Percentiles rank a stretch among this genome's conserved stretches.
These are phyloP conservation scores for Drosophila mauritiana DNA, from an alignment of 1,140 invertebrate species.

Conservation along the genomic window DNA sequence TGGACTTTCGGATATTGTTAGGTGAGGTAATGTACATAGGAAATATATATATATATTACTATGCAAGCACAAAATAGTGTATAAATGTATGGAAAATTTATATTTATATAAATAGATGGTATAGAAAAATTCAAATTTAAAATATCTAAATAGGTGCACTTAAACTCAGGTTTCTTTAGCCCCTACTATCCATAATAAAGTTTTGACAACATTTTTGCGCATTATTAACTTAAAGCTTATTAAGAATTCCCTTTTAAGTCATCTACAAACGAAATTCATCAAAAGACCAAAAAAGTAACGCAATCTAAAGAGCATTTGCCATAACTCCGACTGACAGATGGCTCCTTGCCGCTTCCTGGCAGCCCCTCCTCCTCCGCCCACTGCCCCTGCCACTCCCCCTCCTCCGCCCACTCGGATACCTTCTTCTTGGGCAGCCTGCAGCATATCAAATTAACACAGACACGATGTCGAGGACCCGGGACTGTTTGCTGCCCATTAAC, in stretches of 20 bases:
- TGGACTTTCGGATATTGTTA: slow-evolving; percentile 1
- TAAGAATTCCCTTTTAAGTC: slow-evolving; percentile 14
- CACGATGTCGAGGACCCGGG: slow-evolving; percentile 56
- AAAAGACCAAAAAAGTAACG: slow-evolving; percentile 23
- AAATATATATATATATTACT: not conserved
- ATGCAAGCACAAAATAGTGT: not conserved
- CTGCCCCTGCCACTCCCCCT: not conserved
- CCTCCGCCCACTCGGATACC: slow-evolving; percentile 7
- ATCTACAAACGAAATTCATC: slow-evolving; percentile 30
- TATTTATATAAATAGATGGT: too few species aligned
- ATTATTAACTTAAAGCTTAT: not conserved
- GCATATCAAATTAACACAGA: slow-evolving; percentile 81
- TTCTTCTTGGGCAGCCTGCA: slow-evolving; percentile 58
- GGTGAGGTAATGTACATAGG: not conserved
- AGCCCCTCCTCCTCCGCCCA: not conserved
- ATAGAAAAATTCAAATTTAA: too few species aligned
- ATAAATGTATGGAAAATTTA: not conserved
- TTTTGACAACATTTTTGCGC: not conserved
- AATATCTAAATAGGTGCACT: not conserved
- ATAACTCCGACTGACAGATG: slow-evolving; percentile 71
- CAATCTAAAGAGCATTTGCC: slow-evolving; percentile 49
- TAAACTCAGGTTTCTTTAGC: not conserved
- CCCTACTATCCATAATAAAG: not conserved
- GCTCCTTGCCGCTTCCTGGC: slow-evolving; percentile 54
- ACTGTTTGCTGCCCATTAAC: slow-evolving; percentile 76